Percentiles rank a stretch among this genome's conserved stretches.
Evolutionary conservation across 1,140 invertebrate species (phyloP).

Genomic region (Aradophagus sp.): DNA sequence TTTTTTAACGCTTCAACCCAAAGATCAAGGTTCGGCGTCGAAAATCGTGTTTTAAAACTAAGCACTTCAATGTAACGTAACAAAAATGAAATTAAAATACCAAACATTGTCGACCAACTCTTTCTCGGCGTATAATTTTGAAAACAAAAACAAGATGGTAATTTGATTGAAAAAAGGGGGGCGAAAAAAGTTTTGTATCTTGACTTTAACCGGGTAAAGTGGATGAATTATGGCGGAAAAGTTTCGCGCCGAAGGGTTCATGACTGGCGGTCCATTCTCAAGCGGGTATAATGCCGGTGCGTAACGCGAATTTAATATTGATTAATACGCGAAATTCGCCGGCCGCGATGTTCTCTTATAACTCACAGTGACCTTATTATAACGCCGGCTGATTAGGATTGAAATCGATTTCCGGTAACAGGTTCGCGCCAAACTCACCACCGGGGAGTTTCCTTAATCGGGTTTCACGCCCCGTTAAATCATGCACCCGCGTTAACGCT

Average conservation of each 20-base stretch:
- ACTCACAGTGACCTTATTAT: conserved; percentile 38
- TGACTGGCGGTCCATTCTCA: conserved; percentile 1
- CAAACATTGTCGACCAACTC: too few species aligned
- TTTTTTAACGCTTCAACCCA: too few species aligned
- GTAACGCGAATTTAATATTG: conserved; percentile 47
- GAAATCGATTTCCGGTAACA: conserved; percentile 54
- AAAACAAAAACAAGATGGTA: too few species aligned
- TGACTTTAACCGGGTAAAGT: background rate
- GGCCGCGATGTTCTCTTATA: conserved; percentile 40
- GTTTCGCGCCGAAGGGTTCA: background rate
- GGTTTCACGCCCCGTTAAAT: conserved; percentile 65
- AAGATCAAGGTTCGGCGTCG: too few species aligned
- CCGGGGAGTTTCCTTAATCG: conserved; percentile 63
- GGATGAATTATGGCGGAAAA: background rate
- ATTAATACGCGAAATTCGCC: conserved; percentile 43
- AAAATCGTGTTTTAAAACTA: too few species aligned
- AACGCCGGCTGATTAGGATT: conserved; percentile 42
- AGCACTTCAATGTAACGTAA: too few species aligned
- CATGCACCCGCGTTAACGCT: conserved; percentile 50
- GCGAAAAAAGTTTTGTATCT: too few species aligned
- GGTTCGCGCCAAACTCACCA: conserved; percentile 26
- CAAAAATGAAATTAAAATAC: too few species aligned
- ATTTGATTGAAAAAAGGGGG: too few species aligned
- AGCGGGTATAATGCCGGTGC: conserved; percentile 9
- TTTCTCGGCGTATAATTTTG: too few species aligned